Conservation (phyloP, 2,113 vertebrate genomes). For the Dromiciops gliroides region DNA sequence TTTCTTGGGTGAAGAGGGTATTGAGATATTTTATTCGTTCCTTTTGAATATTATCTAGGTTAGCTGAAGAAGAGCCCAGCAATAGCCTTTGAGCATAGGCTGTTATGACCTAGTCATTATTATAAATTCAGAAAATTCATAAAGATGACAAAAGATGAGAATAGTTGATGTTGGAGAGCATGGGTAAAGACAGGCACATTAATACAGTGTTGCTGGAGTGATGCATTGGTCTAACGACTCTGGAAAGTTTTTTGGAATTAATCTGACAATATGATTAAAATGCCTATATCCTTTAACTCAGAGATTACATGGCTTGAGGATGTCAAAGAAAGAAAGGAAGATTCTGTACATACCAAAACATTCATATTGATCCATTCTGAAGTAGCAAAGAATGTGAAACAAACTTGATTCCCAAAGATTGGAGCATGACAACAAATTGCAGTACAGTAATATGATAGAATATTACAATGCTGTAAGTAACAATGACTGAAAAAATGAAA, state of each 20-base stretch:
- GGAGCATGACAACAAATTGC: background rate
- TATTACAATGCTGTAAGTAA: background rate
- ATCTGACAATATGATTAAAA: background rate
- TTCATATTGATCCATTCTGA: background rate
- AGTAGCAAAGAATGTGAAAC: background rate
- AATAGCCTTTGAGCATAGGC: background rate
- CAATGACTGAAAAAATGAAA: background rate
- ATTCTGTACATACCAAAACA: background rate
- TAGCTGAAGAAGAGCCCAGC: background rate
- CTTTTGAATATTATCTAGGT: background rate
- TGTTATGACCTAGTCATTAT: background rate
- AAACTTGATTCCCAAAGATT: background rate
- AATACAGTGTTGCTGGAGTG: background rate
- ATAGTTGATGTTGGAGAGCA: background rate
- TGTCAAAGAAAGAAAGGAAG: background rate
- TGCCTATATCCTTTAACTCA: background rate
- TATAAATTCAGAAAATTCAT: background rate
- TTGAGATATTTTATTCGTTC: background rate
- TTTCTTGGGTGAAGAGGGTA: background rate
- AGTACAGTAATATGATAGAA: background rate
- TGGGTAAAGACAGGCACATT: background rate
- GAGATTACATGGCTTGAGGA: background rate
- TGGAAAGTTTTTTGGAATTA: background rate
- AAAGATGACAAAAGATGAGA: background rate
- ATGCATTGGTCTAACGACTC: background rate